phyloP scores from a whole-genome alignment of 2,888 invertebrate species.

The Byasa hedistus region DNA sequence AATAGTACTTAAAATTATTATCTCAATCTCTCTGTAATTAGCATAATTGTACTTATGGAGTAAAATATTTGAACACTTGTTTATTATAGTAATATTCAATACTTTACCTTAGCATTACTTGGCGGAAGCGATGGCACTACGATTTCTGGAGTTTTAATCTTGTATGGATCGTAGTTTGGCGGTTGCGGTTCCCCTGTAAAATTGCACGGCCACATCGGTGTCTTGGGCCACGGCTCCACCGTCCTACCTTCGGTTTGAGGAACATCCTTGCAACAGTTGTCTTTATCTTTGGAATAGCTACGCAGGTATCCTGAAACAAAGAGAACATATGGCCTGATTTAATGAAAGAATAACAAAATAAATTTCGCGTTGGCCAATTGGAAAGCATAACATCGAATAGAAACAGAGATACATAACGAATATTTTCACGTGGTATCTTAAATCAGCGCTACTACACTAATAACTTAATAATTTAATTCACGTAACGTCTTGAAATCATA shows the following conservation, averaged over 20 bases:
- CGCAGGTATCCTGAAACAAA: constrained; percentile 41
- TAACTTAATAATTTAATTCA: too few species aligned
- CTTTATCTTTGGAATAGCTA: constrained; percentile 51
- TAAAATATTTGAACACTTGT: not conserved
- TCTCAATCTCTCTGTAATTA: not conserved
- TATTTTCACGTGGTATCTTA: too few species aligned
- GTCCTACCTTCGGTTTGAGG: constrained; percentile 53
- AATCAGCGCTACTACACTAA: too few species aligned
- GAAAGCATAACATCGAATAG: too few species aligned
- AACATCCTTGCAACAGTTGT: constrained; percentile 48
- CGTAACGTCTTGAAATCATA: too few species aligned
- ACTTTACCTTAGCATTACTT: constrained; percentile 63
- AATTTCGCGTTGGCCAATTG: too few species aligned
- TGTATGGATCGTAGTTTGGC: constrained; percentile 66
- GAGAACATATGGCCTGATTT: not conserved
- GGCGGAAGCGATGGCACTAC: constrained; percentile 64
- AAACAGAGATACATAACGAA: too few species aligned
- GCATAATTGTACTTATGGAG: not conserved
- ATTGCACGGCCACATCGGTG: constrained; percentile 53
- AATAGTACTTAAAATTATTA: not conserved
- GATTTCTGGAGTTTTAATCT: constrained; percentile 65
- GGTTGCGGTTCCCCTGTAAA: constrained; percentile 60
- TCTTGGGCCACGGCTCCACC: constrained; percentile 62
- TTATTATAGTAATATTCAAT: not conserved
- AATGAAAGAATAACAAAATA: not conserved